phyloP scores from a whole-genome alignment of 1,140 invertebrate genomes.

The Copidosoma floridanum region DNA sequence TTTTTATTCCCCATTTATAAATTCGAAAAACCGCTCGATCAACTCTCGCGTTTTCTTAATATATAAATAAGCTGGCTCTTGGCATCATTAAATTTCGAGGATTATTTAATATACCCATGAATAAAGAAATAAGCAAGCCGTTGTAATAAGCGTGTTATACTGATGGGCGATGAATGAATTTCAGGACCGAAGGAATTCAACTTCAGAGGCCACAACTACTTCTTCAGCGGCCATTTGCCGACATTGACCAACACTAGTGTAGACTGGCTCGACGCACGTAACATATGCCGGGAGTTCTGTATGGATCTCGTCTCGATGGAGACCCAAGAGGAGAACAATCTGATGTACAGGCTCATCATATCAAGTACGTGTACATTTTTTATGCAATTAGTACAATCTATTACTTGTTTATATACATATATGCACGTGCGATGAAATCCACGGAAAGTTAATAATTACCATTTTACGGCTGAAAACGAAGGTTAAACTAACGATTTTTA shows the following conservation, averaged over 20 bases:
- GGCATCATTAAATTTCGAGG: too few species aligned
- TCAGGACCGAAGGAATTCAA: constrained; percentile 87
- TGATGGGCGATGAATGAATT: too few species aligned
- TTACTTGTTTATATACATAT: neutral
- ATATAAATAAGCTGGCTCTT: too few species aligned
- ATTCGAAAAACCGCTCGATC: too few species aligned
- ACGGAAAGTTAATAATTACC: neutral
- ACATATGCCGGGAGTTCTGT: constrained; percentile 86
- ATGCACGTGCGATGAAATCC: neutral
- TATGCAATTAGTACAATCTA: too few species aligned
- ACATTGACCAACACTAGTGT: constrained; percentile 74
- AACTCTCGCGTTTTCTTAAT: too few species aligned
- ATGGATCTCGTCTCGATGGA: constrained; percentile 89
- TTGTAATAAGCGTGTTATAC: too few species aligned
- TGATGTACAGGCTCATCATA: constrained; percentile 82
- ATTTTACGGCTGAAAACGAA: constrained; percentile 12
- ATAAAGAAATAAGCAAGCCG: too few species aligned
- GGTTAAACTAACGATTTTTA: too few species aligned
- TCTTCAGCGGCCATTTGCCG: constrained; percentile 81
- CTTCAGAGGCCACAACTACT: constrained; percentile 83
- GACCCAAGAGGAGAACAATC: constrained; percentile 85
- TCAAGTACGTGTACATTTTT: constrained; percentile 66
- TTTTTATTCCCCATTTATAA: too few species aligned
- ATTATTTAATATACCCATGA: too few species aligned
- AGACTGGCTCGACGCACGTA: constrained; percentile 87